Percentiles rank a stretch among this genome's conserved stretches.
Conservation (phyloP, 2,113 vertebrate genomes). For the Emberiza fucata region DNA sequence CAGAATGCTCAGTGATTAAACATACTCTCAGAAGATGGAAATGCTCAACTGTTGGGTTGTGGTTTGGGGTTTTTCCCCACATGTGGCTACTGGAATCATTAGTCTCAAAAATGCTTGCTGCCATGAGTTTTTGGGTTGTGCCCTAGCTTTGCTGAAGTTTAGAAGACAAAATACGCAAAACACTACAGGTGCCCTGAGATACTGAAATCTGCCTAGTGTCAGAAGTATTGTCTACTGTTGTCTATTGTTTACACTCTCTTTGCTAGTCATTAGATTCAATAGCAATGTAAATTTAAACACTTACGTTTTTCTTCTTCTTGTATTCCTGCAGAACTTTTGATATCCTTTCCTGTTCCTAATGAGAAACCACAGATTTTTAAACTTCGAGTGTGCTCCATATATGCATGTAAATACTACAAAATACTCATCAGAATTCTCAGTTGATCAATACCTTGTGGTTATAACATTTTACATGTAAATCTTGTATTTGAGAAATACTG, state of each 20-base stretch:
- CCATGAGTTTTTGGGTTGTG: not conserved
- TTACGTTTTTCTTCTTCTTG: slow-evolving; percentile 89
- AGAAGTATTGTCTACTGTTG: not conserved
- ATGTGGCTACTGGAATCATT: not conserved
- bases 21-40: not conserved
- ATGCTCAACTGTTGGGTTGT: not conserved
- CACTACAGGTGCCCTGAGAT: not conserved
- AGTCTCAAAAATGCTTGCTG: not conserved
- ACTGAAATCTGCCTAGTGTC: not conserved
- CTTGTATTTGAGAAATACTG: not conserved
- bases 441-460: not conserved
- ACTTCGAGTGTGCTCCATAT: not conserved
- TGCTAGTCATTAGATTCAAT: not conserved
- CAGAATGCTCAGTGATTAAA: not conserved
- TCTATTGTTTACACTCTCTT: not conserved
- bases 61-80: not conserved
- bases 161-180: not conserved
- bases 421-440: not conserved
- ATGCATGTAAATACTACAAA: not conserved
- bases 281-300: slow-evolving; percentile 55
- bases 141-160: not conserved
- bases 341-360: slow-evolving; percentile 89
- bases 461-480: not conserved
- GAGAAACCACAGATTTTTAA: slow-evolving; percentile 9
- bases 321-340: slow-evolving; percentile 84